A percentile compares a stretch with the other conserved stretches of the same genome.
These are phyloP conservation scores for Perca schrenkii DNA, from an alignment of 2,113 vertebrate genomes.

Conservation along the genomic window DNA sequence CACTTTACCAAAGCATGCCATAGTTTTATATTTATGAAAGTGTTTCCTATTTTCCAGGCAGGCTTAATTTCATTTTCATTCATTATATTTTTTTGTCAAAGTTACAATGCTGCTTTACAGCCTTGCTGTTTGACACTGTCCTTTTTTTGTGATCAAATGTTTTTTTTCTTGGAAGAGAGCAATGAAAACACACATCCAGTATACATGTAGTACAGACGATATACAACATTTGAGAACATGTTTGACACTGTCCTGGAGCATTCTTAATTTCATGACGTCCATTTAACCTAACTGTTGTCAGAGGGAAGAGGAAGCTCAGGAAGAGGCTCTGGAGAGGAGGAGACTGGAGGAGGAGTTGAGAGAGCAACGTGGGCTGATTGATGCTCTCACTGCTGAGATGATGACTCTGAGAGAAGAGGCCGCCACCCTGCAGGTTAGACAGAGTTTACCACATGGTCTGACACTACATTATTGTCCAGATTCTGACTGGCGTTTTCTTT, in stretches of 20 bases:
- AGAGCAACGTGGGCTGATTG: constrained; percentile 90
- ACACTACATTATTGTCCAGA: not conserved
- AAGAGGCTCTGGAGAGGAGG: constrained; percentile 80
- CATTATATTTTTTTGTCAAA: not conserved
- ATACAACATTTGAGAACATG: not conserved
- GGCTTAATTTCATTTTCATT: not conserved
- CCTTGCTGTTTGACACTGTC: not conserved
- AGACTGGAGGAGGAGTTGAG: constrained; percentile 82
- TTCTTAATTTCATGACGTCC: not conserved
- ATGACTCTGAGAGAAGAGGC: constrained; percentile 89
- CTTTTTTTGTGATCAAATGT: no score
- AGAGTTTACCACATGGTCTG: no score
- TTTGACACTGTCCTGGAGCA: not conserved
- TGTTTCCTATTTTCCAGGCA: not conserved
- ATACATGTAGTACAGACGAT: no score
- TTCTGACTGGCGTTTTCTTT: not conserved
- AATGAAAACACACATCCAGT: no score
- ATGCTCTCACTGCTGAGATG: constrained; percentile 92
- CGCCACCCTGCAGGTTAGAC: constrained; percentile 83
- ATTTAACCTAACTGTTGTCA: constrained; percentile 48
- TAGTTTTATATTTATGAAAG: not conserved
- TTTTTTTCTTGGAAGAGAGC: no score
- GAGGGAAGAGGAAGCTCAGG: constrained; percentile 85
- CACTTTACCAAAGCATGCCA: no score
- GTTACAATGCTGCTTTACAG: no score